phyloP scores from a whole-genome alignment of 2,113 vertebrate genomes.

The Epinephelus fuscoguttatus region DNA sequence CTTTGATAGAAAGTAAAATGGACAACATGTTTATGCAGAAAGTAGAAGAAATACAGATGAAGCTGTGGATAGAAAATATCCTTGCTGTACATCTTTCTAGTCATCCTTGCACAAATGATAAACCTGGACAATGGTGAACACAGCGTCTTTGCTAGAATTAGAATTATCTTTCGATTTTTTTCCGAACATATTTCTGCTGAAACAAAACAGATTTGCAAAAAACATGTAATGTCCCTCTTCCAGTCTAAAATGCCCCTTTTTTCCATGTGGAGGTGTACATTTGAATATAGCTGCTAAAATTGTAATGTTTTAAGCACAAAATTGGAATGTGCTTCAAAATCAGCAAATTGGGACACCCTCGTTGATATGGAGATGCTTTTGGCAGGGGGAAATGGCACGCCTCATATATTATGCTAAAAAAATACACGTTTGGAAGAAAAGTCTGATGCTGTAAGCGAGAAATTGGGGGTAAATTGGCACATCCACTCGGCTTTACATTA shows the following conservation, averaged over 20 bases:
- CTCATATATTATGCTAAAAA: constrained; percentile 79
- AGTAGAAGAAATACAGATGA: not conserved
- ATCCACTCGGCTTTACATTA: constrained; percentile 75
- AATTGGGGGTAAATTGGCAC: constrained; percentile 79
- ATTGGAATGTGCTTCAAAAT: constrained; percentile 65
- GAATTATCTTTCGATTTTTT: not conserved
- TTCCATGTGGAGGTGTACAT: constrained; percentile 15
- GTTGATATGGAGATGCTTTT: constrained; percentile 68
- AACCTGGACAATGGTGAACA: not conserved
- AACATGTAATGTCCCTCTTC: not conserved
- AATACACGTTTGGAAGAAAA: constrained; percentile 64
- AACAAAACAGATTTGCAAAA: not conserved
- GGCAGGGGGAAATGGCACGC: constrained; percentile 63
- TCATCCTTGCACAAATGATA: not conserved
- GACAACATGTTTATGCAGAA: not conserved
- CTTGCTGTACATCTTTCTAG: not conserved
- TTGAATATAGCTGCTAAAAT: constrained; percentile 55
- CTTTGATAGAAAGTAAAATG: not conserved
- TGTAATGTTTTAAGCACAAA: constrained; percentile 56
- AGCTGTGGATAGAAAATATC: not conserved
- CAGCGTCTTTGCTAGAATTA: not conserved
- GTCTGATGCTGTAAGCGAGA: constrained; percentile 65
- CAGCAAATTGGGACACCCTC: constrained; percentile 72
- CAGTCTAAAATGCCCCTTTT: not conserved
- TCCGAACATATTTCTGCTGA: not conserved